Percentiles rank a stretch among this genome's conserved stretches.
These are phyloP conservation scores for Trididemnum nubilum DNA, from an alignment of 23 tunicate genomes.

Conservation along the genomic window DNA sequence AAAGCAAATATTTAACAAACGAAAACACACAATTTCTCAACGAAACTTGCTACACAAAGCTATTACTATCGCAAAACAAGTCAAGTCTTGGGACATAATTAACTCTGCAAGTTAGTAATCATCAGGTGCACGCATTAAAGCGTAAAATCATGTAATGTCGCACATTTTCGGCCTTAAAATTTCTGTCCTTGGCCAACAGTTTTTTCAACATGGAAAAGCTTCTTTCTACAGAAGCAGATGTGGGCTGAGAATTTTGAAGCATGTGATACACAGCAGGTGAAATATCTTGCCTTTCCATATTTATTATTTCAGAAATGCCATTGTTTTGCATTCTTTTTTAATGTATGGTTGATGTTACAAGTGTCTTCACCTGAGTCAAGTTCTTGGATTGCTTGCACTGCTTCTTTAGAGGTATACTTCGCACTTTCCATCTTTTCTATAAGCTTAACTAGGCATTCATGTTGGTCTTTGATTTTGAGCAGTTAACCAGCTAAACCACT, in stretches of 20 bases:
- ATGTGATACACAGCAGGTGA: neutral
- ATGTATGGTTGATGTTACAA: neutral
- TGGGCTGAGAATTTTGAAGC: neutral
- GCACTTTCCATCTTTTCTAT: neutral
- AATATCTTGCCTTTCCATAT: neutral
- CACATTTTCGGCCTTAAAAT: too few species aligned
- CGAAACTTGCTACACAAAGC: too few species aligned
- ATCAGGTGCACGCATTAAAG: too few species aligned
- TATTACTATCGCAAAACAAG: too few species aligned
- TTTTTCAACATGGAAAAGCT: neutral
- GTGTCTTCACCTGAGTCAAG: neutral
- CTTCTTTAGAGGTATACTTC: neutral
- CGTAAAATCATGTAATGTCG: too few species aligned
- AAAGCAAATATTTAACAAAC: too few species aligned
- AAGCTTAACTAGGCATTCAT: neutral
- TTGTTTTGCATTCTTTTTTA: neutral
- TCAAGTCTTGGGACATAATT: too few species aligned
- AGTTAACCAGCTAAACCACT: neutral
- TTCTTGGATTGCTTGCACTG: neutral
- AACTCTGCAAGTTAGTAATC: too few species aligned
- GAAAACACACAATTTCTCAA: too few species aligned
- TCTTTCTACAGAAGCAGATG: neutral
- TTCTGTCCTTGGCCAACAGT: neutral
- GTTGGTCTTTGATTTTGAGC: neutral
- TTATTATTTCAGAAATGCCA: neutral